phyloP scores from a whole-genome alignment of 1,140 invertebrate species.

The Oryzaephilus surinamensis region DNA sequence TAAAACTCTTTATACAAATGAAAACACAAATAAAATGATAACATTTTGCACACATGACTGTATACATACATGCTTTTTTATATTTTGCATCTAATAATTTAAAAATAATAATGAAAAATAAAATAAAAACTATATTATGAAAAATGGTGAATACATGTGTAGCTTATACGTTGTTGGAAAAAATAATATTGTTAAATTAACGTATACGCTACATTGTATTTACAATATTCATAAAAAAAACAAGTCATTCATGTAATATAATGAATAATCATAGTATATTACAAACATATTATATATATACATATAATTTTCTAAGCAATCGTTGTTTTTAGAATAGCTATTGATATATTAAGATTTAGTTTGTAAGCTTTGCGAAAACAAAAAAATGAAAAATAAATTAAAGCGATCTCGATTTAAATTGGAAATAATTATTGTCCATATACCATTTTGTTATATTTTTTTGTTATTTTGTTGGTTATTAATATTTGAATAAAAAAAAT shows the following conservation, averaged over 20 bases:
- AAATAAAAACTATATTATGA: no score
- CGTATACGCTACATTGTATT: constrained; percentile 26
- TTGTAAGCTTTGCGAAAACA: constrained; percentile 37
- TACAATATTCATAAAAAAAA: constrained; percentile 32
- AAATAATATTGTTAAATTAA: no score
- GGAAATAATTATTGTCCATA: constrained; percentile 27
- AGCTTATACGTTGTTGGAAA: constrained; percentile 20
- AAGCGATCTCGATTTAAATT: constrained; percentile 34
- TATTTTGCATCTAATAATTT: constrained; percentile 21
- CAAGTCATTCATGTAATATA: constrained; percentile 34
- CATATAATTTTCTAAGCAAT: constrained; percentile 39
- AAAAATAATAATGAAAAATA: not conserved
- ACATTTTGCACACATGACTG: constrained; percentile 7
- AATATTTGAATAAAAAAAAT: constrained; percentile 24
- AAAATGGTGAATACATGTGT: no score
- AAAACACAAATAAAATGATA: constrained; percentile 1
- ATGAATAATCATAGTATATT: constrained; percentile 34
- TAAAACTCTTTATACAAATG: constrained; percentile 1
- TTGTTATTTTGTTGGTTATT: constrained; percentile 22
- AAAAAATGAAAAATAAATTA: constrained; percentile 25
- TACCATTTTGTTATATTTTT: constrained; percentile 26
- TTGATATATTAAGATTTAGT: constrained; percentile 37
- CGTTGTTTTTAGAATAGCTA: constrained; percentile 37
- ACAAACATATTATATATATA: constrained; percentile 29
- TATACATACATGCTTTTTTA: constrained; percentile 30